These are phyloP conservation scores for Alviniconcha strummeri DNA, from an alignment of 2,888 invertebrate genomes.

Conservation along the genomic window DNA sequence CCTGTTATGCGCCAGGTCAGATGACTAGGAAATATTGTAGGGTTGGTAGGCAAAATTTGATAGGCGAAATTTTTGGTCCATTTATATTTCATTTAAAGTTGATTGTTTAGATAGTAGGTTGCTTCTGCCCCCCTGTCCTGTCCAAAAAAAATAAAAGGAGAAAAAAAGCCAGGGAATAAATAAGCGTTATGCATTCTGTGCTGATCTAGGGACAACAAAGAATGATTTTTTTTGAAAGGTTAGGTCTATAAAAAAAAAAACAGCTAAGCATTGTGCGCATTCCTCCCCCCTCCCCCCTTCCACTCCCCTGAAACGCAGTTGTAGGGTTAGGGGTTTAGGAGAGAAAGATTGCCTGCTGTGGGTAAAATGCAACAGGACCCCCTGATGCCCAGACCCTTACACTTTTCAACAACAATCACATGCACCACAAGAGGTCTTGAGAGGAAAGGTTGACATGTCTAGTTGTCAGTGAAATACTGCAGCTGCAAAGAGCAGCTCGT, in stretches of 20 bases:
- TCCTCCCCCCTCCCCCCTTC: neutral
- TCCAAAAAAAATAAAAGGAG: neutral
- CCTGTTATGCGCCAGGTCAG: constrained; percentile 35
- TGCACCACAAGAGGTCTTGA: constrained; percentile 38
- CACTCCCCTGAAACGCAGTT: neutral
- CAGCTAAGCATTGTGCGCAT: too few species aligned
- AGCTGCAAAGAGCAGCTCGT: constrained; percentile 24
- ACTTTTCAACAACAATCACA: constrained; percentile 36
- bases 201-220: too few species aligned
- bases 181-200: too few species aligned
- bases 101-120: neutral
- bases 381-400: constrained; percentile 36
- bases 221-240: too few species aligned
- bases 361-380: constrained; percentile 10
- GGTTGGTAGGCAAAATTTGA: constrained; percentile 27
- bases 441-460: constrained; percentile 37
- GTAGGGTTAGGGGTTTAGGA: neutral
- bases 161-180: too few species aligned
- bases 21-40: constrained; percentile 15
- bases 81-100: constrained; percentile 1
- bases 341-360: neutral
- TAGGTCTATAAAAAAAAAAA: too few species aligned
- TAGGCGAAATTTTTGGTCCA: neutral
- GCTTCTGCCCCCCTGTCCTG: constrained; percentile 24
- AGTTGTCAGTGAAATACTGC: constrained; percentile 21